Percentiles rank a stretch among this genome's conserved stretches.
These are phyloP conservation scores for Hymenopus coronatus DNA, from an alignment of 2,888 invertebrate species.

Conservation along the genomic window DNA sequence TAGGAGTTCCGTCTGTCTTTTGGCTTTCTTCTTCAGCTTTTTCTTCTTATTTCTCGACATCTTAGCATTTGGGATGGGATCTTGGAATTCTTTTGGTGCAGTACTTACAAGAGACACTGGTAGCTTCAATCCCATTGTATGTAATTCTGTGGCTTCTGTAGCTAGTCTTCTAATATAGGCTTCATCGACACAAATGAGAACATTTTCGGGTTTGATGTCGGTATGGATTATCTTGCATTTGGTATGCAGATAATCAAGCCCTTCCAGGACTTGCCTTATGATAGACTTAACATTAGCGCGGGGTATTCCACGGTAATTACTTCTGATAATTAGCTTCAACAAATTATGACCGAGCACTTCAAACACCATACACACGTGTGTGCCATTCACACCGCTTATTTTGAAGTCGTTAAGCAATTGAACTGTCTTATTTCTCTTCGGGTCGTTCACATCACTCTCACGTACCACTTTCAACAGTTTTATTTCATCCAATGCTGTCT, in stretches of 20 bases:
- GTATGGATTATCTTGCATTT: slow-evolving; percentile 97
- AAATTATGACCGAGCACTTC: slow-evolving; percentile 98
- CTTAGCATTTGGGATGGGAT: slow-evolving; percentile 70
- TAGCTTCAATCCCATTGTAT: slow-evolving; percentile 85
- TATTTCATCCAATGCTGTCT: slow-evolving; percentile 98
- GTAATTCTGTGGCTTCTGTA: slow-evolving; percentile 91
- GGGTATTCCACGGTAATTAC: slow-evolving; percentile 97
- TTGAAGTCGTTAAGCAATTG: slow-evolving; percentile 98
- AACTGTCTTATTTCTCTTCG: slow-evolving; percentile 93
- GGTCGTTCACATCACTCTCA: slow-evolving; percentile 88
- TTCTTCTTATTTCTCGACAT: slow-evolving; percentile 98
- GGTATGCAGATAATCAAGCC: slow-evolving; percentile 93
- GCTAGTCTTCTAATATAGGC: slow-evolving; percentile 85
- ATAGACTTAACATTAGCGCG: slow-evolving; percentile 93
- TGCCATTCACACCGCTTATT: slow-evolving; percentile 96
- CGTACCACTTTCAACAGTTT: slow-evolving; percentile 94
- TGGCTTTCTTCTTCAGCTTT: slow-evolving; percentile 93
- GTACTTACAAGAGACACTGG: slow-evolving; percentile 89
- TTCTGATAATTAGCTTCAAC: slow-evolving; percentile 95
- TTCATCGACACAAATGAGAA: slow-evolving; percentile 89
- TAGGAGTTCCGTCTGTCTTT: slow-evolving; percentile 85
- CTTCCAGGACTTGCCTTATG: slow-evolving; percentile 90
- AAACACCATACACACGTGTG: slow-evolving; percentile 99
- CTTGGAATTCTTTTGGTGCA: slow-evolving; percentile 81
- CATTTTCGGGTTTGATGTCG: slow-evolving; percentile 93